Evolutionary conservation across 2,888 invertebrate species (phyloP), one percentile per base, ranked within the genome.

Genomic region (Hydrotaea cyrtoneurina): DNA sequence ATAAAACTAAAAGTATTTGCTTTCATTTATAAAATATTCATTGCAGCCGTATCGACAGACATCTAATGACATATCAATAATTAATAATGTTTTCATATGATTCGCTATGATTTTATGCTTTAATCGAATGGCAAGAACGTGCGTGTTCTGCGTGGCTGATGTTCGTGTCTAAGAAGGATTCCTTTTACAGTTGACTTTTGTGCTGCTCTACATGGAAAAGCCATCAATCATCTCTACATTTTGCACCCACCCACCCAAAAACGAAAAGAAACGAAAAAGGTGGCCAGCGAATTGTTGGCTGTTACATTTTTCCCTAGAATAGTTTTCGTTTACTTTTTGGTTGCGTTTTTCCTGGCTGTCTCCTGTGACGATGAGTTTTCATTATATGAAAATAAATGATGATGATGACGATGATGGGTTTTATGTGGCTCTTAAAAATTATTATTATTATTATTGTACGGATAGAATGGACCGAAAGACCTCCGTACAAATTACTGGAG

Each of bases 1-100:
- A 72, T 50, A 62, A 8, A 53, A 59, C 23, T 62, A 36, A 69
- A 73, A 79, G 53, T 82, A 82, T 73, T 74, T 73, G 31, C 59
- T 69, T 69, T 69, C 69, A 69, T 69, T 46, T 69, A 69, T 69
- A 69, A 69, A 69, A 69, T 69, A 69, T 69, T 69, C 69, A 69
- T 69, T 75, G 89, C 90, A 90, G 88, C 87, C 88, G 89, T 89
- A 89, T 89, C 87, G 88, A 86, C 75, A 87, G 88, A 86, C 75
- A 86, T 88, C 87, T 89, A 90, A 89, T 90, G 90, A 89, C 90
- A 91, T 89, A 89, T 90, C 91, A 90, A 90, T 90, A 90, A 90
- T 91, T 91, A 90, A 91, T 90, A 90, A 89, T 87, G 80, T 86
- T 86, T 86, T 86, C 72, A 17, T 19, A 75, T 62, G 75, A 81